Conservation (phyloP, 2,113 vertebrate species). For the Coreoperca whiteheadi region DNA sequence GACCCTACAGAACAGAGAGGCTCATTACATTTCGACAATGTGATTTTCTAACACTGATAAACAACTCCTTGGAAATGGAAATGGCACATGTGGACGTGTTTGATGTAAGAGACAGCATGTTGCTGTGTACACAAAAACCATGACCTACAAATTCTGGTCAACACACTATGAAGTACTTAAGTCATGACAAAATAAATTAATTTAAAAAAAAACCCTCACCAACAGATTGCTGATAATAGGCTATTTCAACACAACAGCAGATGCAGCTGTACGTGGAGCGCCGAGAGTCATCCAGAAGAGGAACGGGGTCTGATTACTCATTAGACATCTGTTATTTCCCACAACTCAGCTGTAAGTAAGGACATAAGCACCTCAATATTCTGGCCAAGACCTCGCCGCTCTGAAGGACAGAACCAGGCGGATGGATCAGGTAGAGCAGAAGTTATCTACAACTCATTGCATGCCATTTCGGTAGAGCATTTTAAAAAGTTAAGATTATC, state of each 20-base stretch:
- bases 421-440: neutral
- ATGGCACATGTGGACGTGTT: neutral
- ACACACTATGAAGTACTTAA: neutral
- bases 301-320: constrained; percentile 8
- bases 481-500: neutral
- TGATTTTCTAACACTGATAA: neutral
- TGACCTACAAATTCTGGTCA: constrained; percentile 6
- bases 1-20: neutral
- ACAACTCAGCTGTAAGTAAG: constrained; percentile 2
- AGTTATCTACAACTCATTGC: neutral
- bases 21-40: neutral
- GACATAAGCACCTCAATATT: neutral
- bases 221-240: neutral
- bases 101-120: neutral
- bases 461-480: neutral
- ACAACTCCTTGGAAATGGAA: neutral
- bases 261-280: neutral
- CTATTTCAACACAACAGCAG: neutral
- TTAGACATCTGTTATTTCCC: constrained; percentile 16
- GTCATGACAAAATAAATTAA: neutral
- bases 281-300: neutral
- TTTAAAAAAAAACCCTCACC: neutral
- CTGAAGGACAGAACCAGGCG: no score
- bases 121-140: constrained; percentile 36
- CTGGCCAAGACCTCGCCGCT: neutral